These are phyloP conservation scores for Arctopsyche grandis DNA, from an alignment of 1,140 invertebrate species.

Conservation along the genomic window DNA sequence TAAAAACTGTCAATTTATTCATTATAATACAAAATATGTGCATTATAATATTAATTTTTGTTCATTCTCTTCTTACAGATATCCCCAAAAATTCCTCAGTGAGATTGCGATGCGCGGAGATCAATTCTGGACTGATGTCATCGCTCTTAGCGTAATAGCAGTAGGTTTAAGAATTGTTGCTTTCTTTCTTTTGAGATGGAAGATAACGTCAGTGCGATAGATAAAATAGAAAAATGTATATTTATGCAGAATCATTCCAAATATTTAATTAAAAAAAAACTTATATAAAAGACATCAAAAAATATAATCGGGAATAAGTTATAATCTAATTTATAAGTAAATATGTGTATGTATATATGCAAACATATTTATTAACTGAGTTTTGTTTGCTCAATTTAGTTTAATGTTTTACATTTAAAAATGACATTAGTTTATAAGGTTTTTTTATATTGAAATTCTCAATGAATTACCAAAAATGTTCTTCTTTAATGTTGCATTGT, in stretches of 20 bases:
- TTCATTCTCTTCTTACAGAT: conserved; percentile 59
- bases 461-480: too few relatives aligned
- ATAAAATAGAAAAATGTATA: not conserved
- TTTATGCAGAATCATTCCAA: not conserved
- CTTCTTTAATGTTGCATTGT: too few relatives aligned
- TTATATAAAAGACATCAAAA: too few relatives aligned
- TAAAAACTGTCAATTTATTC: not conserved
- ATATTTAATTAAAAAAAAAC: not conserved
- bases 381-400: too few relatives aligned
- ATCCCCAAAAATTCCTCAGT: conserved; percentile 77
- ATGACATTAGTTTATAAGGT: too few relatives aligned
- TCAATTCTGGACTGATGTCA: conserved; percentile 85
- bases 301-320: too few relatives aligned
- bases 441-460: too few relatives aligned
- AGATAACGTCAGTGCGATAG: conserved; percentile 75
- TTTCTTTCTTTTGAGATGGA: conserved; percentile 85
- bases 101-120: conserved; percentile 84
- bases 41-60: conserved; percentile 25
- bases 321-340: too few relatives aligned
- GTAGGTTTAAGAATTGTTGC: conserved; percentile 77
- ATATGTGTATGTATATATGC: too few relatives aligned
- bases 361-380: too few relatives aligned
- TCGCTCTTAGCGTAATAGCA: conserved; percentile 77
- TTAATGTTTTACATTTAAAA: too few relatives aligned
- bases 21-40: not conserved